Base-by-base conservation (phyloP, 2,797 vertebrate species). In the Amphiprion clarkii region DNA sequence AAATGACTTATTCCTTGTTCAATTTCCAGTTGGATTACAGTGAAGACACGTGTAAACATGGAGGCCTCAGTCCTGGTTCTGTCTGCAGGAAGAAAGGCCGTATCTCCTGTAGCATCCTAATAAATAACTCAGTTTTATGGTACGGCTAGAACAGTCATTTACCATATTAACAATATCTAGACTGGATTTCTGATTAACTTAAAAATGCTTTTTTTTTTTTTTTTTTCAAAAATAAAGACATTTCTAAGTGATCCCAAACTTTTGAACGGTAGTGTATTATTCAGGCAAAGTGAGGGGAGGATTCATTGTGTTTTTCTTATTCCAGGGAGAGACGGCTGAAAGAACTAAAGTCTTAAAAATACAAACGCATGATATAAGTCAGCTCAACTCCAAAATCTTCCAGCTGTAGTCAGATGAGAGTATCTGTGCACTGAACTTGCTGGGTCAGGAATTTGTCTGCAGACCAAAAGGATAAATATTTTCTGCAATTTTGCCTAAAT, bases 351-450 rank as follows among this genome's bases (percentile, higher is more conserved):
- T 27, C 36, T 61, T 51, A 67, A 67, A 81, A 31, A 64, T 29
- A 64, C 58, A 84, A 76, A 81, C 79, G 55, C 77, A 81, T 79
- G 57, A 78, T 77, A 76, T 59, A 57, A 71, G 69, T 64, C 27
- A 0, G 49, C 65, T 57, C 29, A 60, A 72, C 51, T 71, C 59
- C 51, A 56, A 71, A 2, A 59, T 58, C 52, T 78, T 48, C 46
- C 25, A 46, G 64, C 63, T 63, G 71, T 40, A 71, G 63, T 84
- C 66, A 78, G 72, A 84, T 59, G 69, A 71, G 39, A 78, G 61
- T 6, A 55, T 63, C 33, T 44, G 36, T 46, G 13, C 44, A 33
- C 33, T 12, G 5, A 71, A 61, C 59, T 51, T 52, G 59, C 77
- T 33, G 31, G 17, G 55, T 17, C 49, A 65, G 59, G 11, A 0